Percentiles rank a stretch among this genome's conserved stretches.
These are phyloP conservation scores for Otolemur crassicaudatus DNA, from an alignment of 2,797 vertebrate species.

Conservation along the genomic window DNA sequence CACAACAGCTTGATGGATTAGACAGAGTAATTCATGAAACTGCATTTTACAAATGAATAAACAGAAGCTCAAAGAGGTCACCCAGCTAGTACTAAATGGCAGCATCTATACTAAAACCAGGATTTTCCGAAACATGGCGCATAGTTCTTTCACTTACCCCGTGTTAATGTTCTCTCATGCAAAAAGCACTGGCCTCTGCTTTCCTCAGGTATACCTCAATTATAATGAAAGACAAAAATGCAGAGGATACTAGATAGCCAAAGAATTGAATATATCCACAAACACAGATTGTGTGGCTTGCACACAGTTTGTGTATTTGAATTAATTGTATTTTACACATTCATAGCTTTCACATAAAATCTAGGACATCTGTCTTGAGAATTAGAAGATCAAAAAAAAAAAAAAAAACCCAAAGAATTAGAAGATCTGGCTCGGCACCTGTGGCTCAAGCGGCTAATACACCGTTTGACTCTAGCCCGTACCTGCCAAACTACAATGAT, in stretches of 20 bases:
- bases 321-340: conserved; percentile 31
- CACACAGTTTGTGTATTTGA: conserved; percentile 2
- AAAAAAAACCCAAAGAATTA: background rate
- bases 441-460: no score
- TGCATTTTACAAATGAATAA: conserved; percentile 65
- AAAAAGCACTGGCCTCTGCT: background rate
- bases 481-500: no score
- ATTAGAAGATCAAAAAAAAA: background rate
- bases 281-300: background rate
- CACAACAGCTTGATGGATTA: conserved; percentile 26
- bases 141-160: background rate
- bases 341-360: conserved; percentile 9
- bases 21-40: conserved; percentile 47
- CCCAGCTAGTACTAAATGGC: background rate
- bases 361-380: conserved; percentile 21
- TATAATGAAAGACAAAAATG: background rate
- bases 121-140: conserved; percentile 37
- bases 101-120: background rate
- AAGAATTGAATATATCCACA: background rate
- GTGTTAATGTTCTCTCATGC: background rate
- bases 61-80: conserved; percentile 31
- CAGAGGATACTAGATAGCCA: background rate
- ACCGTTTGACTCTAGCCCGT: no score
- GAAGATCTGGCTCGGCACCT: background rate
- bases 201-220: background rate